Evolutionary conservation across 2,888 invertebrate species (phyloP).

Genomic region (Caenorhabditis virilis): DNA sequence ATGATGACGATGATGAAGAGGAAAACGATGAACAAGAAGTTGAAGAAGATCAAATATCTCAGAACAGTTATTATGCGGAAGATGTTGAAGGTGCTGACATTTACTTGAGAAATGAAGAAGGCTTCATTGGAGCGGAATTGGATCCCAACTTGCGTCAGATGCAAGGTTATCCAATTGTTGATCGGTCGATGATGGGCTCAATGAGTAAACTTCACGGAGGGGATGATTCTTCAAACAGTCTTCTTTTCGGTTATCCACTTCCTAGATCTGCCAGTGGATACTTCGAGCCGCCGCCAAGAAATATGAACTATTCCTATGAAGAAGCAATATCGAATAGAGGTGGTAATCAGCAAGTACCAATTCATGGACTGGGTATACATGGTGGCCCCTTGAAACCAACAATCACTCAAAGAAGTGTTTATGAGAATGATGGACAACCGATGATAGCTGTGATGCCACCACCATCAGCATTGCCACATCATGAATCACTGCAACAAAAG

Average conservation of each 20-base stretch:
- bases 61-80: conserved; percentile 46
- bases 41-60: conserved; percentile 33
- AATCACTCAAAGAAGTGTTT: conserved; percentile 28
- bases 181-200: conserved; percentile 37
- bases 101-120: conserved; percentile 30
- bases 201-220: conserved; percentile 54
- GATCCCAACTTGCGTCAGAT: conserved; percentile 29
- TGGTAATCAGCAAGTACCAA: conserved; percentile 13
- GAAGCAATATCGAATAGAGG: conserved; percentile 28
- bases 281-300: conserved; percentile 37
- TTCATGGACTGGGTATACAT: conserved; percentile 13
- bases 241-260: conserved; percentile 31
- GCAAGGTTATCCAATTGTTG: conserved; percentile 16
- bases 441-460: conserved; percentile 15
- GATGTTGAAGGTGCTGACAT: conserved; percentile 41
- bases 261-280: conserved; percentile 58
- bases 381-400: conserved; percentile 21
- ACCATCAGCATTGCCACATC: not conserved
- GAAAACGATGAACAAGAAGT: conserved; percentile 29
- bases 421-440: conserved; percentile 29
- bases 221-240: conserved; percentile 19
- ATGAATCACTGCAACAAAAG: not conserved
- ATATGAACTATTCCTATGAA: conserved; percentile 43
- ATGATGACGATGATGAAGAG: conserved; percentile 17
- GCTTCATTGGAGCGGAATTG: conserved; percentile 35